Conservation (phyloP, 2,113 vertebrate species). For the Cichladusa arquata region DNA sequence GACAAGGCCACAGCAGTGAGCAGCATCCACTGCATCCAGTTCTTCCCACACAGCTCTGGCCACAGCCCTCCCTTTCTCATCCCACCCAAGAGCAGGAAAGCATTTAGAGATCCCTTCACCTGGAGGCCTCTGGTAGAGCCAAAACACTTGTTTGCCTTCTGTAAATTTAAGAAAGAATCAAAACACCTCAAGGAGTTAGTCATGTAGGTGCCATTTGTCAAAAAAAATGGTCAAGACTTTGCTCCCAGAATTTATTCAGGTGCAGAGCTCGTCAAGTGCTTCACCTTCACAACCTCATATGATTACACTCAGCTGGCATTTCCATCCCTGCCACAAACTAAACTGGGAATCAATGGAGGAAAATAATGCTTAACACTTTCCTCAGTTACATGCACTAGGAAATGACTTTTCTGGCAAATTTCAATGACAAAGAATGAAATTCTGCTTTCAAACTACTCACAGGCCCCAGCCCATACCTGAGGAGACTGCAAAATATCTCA, state of each 20-base stretch:
- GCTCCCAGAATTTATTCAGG: neutral
- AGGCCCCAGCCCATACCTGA: neutral
- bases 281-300: neutral
- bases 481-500: neutral
- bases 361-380: neutral
- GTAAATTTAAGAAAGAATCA: neutral
- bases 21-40: neutral
- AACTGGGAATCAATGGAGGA: neutral
- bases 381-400: neutral
- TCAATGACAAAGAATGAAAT: neutral
- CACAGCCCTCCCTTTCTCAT: neutral
- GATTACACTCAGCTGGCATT: neutral
- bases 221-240: neutral
- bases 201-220: accelerated
- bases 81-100: accelerated
- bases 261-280: neutral
- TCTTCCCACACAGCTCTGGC: neutral
- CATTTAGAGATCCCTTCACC: neutral
- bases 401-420: neutral
- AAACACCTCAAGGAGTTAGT: neutral
- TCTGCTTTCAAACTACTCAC: neutral
- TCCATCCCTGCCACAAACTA: neutral
- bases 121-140: neutral
- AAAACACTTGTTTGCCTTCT: accelerated
- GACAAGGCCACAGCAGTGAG: too few species aligned